phyloP scores from a whole-genome alignment of 1,140 invertebrate genomes.

The Dendrolimus kikuchii region DNA sequence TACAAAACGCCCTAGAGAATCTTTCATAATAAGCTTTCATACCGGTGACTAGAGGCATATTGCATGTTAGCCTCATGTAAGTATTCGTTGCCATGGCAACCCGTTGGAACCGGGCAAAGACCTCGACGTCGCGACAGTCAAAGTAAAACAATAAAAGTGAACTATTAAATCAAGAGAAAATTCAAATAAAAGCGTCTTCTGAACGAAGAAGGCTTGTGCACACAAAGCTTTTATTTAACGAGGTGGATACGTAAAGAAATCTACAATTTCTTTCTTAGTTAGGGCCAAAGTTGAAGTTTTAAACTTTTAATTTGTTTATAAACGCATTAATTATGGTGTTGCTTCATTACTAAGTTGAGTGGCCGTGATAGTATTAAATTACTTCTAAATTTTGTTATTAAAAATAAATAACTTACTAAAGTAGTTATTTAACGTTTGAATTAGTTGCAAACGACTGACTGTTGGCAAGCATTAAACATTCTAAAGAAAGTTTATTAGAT shows the following conservation, averaged over 20 bases:
- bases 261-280: slow-evolving; percentile 21
- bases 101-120: slow-evolving; percentile 52
- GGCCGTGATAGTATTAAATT: slow-evolving; percentile 7
- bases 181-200: slow-evolving; percentile 40
- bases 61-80: slow-evolving; percentile 33
- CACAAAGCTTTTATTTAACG: slow-evolving; percentile 16
- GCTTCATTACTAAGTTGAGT: slow-evolving; percentile 20
- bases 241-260: slow-evolving; percentile 13
- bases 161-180: slow-evolving; percentile 49
- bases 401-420: too few relatives aligned
- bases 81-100: slow-evolving; percentile 50
- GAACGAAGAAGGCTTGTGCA: slow-evolving; percentile 14
- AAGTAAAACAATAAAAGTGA: slow-evolving; percentile 57
- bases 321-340: slow-evolving; percentile 35
- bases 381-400: too few relatives aligned
- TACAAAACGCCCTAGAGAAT: slow-evolving; percentile 21
- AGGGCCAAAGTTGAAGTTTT: slow-evolving; percentile 17
- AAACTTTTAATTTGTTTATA: slow-evolving; percentile 42
- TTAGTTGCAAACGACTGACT: too few relatives aligned
- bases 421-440: too few relatives aligned
- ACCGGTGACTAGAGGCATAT: slow-evolving; percentile 16
- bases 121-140: slow-evolving; percentile 54
- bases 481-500: too few relatives aligned
- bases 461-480: too few relatives aligned
- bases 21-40: slow-evolving; percentile 30